Conservation (phyloP, 1,140 invertebrate species). For the Druon quercuslanigerum region DNA sequence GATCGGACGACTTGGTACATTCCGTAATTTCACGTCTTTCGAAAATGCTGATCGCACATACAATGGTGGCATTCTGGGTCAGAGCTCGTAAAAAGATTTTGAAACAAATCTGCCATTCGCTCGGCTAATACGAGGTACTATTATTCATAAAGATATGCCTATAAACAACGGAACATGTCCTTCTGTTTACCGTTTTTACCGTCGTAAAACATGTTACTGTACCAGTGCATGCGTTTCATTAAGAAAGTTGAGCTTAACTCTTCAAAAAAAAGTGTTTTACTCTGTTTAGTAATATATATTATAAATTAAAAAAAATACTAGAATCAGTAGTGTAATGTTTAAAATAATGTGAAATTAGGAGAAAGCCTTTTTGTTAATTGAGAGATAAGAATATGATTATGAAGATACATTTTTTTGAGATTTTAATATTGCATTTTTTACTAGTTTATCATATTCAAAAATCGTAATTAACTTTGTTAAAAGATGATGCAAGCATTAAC, state of each 20-base stretch:
- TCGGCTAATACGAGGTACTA: not conserved
- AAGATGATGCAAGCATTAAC: not conserved
- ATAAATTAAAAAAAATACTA: not conserved
- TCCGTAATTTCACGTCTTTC: constrained; percentile 29
- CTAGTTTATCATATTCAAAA: too few species aligned
- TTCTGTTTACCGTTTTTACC: not conserved
- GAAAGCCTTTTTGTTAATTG: too few species aligned
- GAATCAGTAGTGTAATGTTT: too few species aligned
- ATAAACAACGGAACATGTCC: not conserved
- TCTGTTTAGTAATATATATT: too few species aligned
- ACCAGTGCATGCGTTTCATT: not conserved
- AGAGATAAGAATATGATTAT: too few species aligned
- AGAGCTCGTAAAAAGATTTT: not conserved
- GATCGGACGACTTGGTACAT: constrained; percentile 21
- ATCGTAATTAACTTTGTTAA: too few species aligned
- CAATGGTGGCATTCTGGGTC: constrained; percentile 15
- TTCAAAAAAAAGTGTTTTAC: not conserved
- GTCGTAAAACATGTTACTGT: not conserved
- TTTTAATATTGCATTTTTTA: too few species aligned
- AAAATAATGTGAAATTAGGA: too few species aligned
- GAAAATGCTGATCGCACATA: constrained; percentile 33
- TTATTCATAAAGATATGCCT: not conserved
- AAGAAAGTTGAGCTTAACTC: not conserved
- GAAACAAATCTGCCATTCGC: not conserved
- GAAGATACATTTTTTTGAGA: too few species aligned